Evolutionary conservation across 2,113 vertebrate species (phyloP).

Genomic region (Mustelus asterias): DNA sequence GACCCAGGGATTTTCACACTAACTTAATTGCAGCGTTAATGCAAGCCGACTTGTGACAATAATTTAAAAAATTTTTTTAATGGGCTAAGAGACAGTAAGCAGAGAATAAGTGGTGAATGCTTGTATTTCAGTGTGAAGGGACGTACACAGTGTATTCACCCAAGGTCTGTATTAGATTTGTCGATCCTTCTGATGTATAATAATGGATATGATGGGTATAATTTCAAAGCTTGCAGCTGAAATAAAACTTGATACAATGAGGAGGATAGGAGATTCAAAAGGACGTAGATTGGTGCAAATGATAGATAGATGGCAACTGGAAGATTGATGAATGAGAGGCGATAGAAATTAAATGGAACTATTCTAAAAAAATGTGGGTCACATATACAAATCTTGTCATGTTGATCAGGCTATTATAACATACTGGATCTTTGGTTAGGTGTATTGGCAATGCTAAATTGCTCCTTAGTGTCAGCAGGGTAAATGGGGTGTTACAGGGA

Average conservation of each 20-base stretch:
- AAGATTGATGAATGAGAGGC: background rate
- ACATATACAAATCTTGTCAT: background rate
- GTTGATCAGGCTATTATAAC: background rate
- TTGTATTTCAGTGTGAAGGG: background rate
- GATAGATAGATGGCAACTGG: background rate
- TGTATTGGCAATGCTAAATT: too few relatives aligned
- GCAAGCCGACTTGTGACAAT: too few relatives aligned
- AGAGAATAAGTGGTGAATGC: background rate
- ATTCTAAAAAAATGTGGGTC: background rate
- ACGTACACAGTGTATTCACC: too few relatives aligned
- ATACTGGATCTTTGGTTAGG: background rate
- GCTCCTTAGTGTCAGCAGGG: too few relatives aligned
- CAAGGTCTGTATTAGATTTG: background rate
- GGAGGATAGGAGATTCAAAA: background rate
- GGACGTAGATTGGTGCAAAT: background rate
- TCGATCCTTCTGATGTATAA: background rate
- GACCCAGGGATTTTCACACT: too few relatives aligned
- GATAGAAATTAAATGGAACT: background rate
- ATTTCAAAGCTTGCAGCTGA: background rate
- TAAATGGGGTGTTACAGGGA: too few relatives aligned
- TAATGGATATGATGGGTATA: background rate
- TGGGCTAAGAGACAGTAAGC: background rate
- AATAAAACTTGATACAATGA: background rate
- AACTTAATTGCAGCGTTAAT: too few relatives aligned
- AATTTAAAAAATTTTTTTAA: background rate